Evolutionary conservation across 1,140 invertebrate genomes (phyloP).

Genomic region (Luehdorfia chinensis): DNA sequence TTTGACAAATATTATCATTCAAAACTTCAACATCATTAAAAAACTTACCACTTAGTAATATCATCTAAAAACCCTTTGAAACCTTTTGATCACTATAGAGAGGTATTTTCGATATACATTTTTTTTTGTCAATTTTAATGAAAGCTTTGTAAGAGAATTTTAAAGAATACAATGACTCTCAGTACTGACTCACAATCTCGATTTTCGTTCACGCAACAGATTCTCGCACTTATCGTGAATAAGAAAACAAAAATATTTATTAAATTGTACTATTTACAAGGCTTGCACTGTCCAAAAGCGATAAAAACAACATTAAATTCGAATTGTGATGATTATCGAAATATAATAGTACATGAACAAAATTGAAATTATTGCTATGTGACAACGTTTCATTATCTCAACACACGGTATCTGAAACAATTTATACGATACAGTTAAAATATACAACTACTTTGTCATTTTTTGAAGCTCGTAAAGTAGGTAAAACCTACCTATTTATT

Average conservation of each 20-base stretch:
- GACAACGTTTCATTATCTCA: background rate
- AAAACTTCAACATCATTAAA: conserved; percentile 73
- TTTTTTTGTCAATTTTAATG: conserved; percentile 32
- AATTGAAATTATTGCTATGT: conserved; percentile 2
- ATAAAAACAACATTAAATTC: conserved; percentile 32
- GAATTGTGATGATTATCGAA: conserved; percentile 42
- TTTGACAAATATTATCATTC: conserved; percentile 67
- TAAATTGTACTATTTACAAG: conserved; percentile 62
- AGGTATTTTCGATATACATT: conserved; percentile 70
- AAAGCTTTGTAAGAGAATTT: conserved; percentile 45
- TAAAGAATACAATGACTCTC: conserved; percentile 42
- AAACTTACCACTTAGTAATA: conserved; percentile 71
- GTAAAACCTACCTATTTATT: conserved; percentile 2
- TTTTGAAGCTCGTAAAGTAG: conserved; percentile 3
- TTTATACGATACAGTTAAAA: conserved; percentile 12
- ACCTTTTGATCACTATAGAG: conserved; percentile 70
- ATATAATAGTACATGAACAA: too few relatives aligned
- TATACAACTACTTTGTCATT: conserved; percentile 17
- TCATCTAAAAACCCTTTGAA: conserved; percentile 69
- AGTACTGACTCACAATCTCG: conserved; percentile 37
- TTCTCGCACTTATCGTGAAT: conserved; percentile 20
- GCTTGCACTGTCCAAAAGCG: conserved; percentile 29
- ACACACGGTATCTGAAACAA: conserved; percentile 17
- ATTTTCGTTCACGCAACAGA: conserved; percentile 12
- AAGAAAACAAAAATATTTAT: conserved; percentile 34